Conservation (phyloP, 2,888 invertebrate species). For the Sinodicranocentrus sp. region DNA sequence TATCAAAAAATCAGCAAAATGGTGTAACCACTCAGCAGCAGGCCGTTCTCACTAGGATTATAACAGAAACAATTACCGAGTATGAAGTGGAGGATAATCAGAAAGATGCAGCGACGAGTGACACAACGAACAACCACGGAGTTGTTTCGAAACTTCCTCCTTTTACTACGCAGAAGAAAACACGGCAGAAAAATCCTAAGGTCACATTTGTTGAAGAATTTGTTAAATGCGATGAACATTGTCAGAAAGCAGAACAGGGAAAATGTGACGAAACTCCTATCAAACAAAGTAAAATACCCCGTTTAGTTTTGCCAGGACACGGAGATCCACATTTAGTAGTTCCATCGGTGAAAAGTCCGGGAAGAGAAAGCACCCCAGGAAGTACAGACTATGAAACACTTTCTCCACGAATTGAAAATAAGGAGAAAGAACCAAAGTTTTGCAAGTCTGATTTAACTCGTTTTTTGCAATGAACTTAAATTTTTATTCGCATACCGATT, state of each 20-base stretch:
- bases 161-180: neutral
- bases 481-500: too few relatives aligned
- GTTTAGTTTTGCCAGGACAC: slow-evolving; percentile 18
- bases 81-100: slow-evolving; percentile 24
- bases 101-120: too few relatives aligned
- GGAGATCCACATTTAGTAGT: slow-evolving; percentile 20
- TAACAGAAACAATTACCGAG: slow-evolving; percentile 34
- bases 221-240: neutral
- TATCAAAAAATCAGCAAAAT: neutral
- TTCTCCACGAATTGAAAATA: neutral
- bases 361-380: neutral
- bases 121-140: too few relatives aligned
- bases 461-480: too few relatives aligned
- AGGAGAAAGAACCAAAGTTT: slow-evolving; percentile 16
- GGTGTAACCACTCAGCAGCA: slow-evolving; percentile 1
- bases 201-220: neutral
- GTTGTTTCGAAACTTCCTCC: too few relatives aligned
- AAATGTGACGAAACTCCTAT: neutral
- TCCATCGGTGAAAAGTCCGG: neutral
- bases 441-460: neutral
- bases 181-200: neutral
- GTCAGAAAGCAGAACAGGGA: neutral
- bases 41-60: slow-evolving; percentile 9
- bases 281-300: neutral
- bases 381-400: neutral